These are phyloP conservation scores for Hydrolagus colliei DNA, from an alignment of 2,797 vertebrate species.

Conservation along the genomic window DNA sequence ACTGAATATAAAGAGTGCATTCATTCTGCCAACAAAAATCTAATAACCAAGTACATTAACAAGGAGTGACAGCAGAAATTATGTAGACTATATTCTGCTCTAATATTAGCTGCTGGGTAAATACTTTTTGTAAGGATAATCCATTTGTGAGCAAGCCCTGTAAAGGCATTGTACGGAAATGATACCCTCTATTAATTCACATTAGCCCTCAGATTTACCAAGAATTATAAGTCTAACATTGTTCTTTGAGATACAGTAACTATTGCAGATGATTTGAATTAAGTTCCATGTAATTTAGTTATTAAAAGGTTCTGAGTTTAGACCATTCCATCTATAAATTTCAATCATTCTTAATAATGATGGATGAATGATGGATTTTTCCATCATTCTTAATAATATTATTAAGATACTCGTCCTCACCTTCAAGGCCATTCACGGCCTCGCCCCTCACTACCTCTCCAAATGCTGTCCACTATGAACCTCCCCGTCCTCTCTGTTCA, in stretches of 20 bases:
- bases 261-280: background rate
- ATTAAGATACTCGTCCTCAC: too few species aligned
- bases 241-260: background rate
- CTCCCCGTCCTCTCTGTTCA: too few species aligned
- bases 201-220: background rate
- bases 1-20: conserved; percentile 32
- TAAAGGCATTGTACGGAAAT: background rate
- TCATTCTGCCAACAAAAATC: conserved; percentile 1
- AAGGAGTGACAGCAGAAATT: background rate
- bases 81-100: background rate
- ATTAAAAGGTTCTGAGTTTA: background rate
- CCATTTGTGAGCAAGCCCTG: background rate
- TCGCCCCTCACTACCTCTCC: too few species aligned
- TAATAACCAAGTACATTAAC: background rate
- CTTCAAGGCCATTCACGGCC: too few species aligned
- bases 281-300: background rate
- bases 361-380: too few species aligned
- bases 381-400: too few species aligned
- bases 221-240: too few species aligned
- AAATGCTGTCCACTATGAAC: too few species aligned
- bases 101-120: background rate
- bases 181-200: background rate
- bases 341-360: too few species aligned
- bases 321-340: background rate
- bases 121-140: background rate